Evolutionary conservation across 1,140 invertebrate genomes (phyloP).

Genomic region (Bilobella aurantiaca): DNA sequence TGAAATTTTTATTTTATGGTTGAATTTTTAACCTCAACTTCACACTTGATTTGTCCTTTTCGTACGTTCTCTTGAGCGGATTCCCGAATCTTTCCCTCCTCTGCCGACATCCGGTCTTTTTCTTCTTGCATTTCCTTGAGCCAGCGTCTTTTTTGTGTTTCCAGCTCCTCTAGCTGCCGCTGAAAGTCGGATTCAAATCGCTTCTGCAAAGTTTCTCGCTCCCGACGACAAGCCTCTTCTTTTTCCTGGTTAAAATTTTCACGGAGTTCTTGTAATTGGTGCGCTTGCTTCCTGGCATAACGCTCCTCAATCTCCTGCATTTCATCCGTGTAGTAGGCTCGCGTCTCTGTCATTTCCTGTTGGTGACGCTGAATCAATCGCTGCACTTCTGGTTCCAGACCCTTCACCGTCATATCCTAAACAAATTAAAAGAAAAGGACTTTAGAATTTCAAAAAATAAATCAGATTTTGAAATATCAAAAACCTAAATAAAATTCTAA

Average conservation of each 20-base stretch:
- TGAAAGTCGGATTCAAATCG: constrained; percentile 31
- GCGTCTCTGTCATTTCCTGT: constrained; percentile 49
- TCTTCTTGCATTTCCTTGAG: constrained; percentile 21
- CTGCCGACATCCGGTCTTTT: constrained; percentile 14
- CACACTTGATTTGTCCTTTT: constrained; percentile 26
- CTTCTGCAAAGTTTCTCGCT: constrained; percentile 44
- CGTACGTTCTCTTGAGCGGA: constrained; percentile 20
- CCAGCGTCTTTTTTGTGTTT: constrained; percentile 15
- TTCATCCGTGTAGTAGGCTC: constrained; percentile 47
- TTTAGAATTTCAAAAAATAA: too few relatives aligned
- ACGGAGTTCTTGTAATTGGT: constrained; percentile 44
- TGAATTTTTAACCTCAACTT: constrained; percentile 23
- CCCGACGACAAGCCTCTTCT: constrained; percentile 42
- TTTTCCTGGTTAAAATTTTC: constrained; percentile 43
- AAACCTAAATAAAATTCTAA: too few relatives aligned
- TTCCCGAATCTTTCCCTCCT: constrained; percentile 23
- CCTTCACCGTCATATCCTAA: constrained; percentile 57
- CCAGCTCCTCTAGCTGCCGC: constrained; percentile 21
- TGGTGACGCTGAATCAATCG: constrained; percentile 53
- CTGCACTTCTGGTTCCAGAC: constrained; percentile 58
- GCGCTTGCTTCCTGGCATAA: constrained; percentile 45
- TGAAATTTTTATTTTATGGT: too few relatives aligned
- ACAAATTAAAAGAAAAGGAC: neutral
- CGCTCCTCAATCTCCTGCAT: constrained; percentile 47
- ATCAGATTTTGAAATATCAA: constrained; percentile 4